Base-by-base conservation (phyloP, 1,140 invertebrate genomes). In the Palaemon carinicauda region DNA sequence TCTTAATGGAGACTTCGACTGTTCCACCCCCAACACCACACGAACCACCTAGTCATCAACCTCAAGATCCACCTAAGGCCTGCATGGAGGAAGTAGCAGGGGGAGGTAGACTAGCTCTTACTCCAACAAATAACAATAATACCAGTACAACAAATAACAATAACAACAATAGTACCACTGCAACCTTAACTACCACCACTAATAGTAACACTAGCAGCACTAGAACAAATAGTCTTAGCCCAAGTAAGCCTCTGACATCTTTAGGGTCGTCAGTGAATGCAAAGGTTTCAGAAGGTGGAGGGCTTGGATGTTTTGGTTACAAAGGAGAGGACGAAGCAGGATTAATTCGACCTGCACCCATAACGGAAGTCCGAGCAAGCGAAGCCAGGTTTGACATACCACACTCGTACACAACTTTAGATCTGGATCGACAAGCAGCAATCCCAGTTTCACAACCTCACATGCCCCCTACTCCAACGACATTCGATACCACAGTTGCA, bases 401-500 rank as follows among this genome's bases (percentile, higher is more conserved):
- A 4, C 79, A 82, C 65, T 86, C 84, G 29, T 88, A 88, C 82
- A 88, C 87, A 50, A 88, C 87, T 7, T 71, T 89, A 29, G 89
- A 89, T 74, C 80, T 89, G 79, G 89, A 89, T 80, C 81, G 89
- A 5, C 89, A 89, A 60, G 75, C 89, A 14, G 83, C 86, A 14
- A 87, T 89, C 21, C 82, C 89, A 10, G 82, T 87, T 24, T 89
- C 89, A 19, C 85, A 85, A 31, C 78, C 80, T 53, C 78, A 83
- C 74, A 77, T 87, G 80, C 87, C 89, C 24, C 81, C 82, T 50
- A 80, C 87, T 19, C 80, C 88, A 31, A 82, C 75, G 52, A 80
- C 88, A 3, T 85, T 82, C 60, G 71, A 87, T 24, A 80, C 79
- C 0, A 78, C 91, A 7, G 91, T 90, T 24, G 91, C 90, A 74